Evolutionary conservation across 2,797 vertebrate species (phyloP).

Genomic region (Siniperca scherzeri): DNA sequence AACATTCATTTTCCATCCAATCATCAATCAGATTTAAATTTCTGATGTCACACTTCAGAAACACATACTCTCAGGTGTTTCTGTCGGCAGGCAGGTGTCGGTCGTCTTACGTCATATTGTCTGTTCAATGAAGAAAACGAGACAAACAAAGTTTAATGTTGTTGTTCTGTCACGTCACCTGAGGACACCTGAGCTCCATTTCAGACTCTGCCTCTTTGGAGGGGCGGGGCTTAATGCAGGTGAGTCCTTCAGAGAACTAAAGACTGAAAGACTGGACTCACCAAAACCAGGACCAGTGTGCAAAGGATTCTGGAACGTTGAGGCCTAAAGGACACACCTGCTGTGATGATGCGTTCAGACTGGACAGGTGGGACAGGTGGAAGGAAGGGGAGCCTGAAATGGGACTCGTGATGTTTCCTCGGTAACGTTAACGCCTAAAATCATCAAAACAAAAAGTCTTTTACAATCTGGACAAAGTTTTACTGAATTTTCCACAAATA

Average conservation of each 20-base stretch:
- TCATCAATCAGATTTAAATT: not conserved
- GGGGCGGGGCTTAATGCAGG: not conserved
- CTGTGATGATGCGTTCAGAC: not conserved
- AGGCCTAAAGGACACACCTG: not conserved
- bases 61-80: slow-evolving; percentile 37
- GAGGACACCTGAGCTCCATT: not conserved
- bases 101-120: slow-evolving; percentile 1
- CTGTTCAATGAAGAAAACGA: not conserved
- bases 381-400: slow-evolving; percentile 3
- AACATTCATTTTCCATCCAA: not conserved
- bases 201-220: not conserved
- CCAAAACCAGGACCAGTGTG: not conserved
- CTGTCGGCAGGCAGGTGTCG: not conserved
- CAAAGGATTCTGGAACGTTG: slow-evolving; percentile 20
- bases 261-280: not conserved
- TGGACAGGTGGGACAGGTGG: not conserved
- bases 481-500: not conserved
- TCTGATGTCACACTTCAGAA: slow-evolving; percentile 1
- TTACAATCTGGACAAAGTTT: not conserved
- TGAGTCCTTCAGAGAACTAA: not conserved
- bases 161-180: not conserved
- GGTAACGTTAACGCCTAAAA: not conserved
- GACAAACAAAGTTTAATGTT: not conserved
- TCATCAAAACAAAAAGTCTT: not conserved
- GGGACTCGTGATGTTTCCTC: not conserved